Percentiles rank a stretch among this genome's conserved stretches.
Evolutionary conservation across 2,797 vertebrate species (phyloP).

Genomic region (Pangasius mekongensis): DNA sequence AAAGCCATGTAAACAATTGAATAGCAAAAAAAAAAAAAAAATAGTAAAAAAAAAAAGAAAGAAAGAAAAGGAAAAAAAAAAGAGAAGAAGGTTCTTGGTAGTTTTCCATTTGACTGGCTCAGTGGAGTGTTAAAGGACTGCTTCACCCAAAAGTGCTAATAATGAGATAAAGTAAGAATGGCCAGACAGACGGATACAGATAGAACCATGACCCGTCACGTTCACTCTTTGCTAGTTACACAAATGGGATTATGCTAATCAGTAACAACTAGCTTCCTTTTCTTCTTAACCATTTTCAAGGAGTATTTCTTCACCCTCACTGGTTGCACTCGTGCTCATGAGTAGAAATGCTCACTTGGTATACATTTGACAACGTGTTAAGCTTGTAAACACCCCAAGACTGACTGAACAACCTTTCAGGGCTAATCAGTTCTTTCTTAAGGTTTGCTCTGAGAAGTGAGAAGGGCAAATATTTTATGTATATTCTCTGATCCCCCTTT

Average conservation of each 20-base stretch:
- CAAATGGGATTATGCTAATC: background rate
- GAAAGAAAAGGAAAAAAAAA: background rate
- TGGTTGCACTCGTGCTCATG: background rate
- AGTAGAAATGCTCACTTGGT: background rate
- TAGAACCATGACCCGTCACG: background rate
- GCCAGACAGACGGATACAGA: background rate
- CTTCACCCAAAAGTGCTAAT: slow-evolving; percentile 17
- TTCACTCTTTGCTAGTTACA: background rate
- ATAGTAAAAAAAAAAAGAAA: too few relatives aligned
- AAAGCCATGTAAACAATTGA: slow-evolving; percentile 26
- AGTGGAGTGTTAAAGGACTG: slow-evolving; percentile 2
- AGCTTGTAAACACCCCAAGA: background rate
- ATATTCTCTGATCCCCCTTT: background rate
- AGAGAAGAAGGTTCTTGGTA: background rate
- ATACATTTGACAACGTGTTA: background rate
- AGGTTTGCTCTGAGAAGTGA: background rate
- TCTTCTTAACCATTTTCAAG: background rate
- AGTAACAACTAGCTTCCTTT: background rate
- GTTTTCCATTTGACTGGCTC: slow-evolving; percentile 19
- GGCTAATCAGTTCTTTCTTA: background rate
- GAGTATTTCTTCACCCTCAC: background rate
- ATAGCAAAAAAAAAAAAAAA: background rate
- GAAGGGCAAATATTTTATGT: background rate
- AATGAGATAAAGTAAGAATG: background rate
- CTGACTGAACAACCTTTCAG: background rate